Base-by-base conservation (phyloP, 1,140 invertebrate genomes). In the Drosophila athabasca region DNA sequence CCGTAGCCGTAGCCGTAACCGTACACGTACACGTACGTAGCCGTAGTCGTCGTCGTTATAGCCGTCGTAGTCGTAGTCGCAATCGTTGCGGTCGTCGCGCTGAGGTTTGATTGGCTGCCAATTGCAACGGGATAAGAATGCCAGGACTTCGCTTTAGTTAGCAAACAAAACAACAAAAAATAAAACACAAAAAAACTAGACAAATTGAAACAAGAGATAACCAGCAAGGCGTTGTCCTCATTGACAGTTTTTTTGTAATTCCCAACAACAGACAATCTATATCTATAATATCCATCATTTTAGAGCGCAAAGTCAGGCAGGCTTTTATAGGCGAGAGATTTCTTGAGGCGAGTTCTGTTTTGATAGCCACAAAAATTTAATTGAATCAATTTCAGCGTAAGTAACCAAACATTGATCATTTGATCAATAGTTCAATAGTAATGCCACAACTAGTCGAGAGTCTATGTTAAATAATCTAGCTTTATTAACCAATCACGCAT, bases 241-340 rank as follows among this genome's bases (percentile, higher is more conserved):
- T 22, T 19, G 50, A 57, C 15, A 45, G 8, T 11, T 44, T 57
- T 57, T 57, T 57, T 57, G 24, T 57, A 26, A 43, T 52, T 52
- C 58, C 46, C 66, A 76, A 59, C 73, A 49, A 66, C 43, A 68
- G 43, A 73, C 62, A 62, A 67, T 67, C 48, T 69, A 78, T 41
- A 35, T 64, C 46, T 55, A 64, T 69, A 78, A 78, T 61, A 70
- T 70, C 48, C 35, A 62, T 62, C 48, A 64, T 76, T 72, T 48
- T 81, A 87, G 82, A 77, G 64, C 68, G 69, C 77, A 85, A 70
- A 64, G 73, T 72, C 85, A 81, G 81, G 79, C 80, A 84, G 80
- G 80, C 80, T 80, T 85, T 69, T 64, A 11, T 11, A 39, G 35
- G 35, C 35, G 35, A 59, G 45, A 59, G 46, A 49, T 59, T 50